Conservation (phyloP, 2,888 invertebrate genomes). For the Coenonympha glycerion region DNA sequence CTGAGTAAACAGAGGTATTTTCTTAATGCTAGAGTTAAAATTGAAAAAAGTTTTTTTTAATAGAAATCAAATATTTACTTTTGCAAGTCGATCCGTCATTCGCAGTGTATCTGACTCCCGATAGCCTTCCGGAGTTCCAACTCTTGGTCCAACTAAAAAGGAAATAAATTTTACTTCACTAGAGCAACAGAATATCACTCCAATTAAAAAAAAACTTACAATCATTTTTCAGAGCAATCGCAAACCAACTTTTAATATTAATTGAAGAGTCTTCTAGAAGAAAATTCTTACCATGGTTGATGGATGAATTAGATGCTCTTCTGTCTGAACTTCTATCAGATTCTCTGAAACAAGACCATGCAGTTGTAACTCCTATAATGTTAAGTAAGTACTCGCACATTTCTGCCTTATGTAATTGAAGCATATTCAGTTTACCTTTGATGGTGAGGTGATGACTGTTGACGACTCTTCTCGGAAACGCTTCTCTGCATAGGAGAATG, state of each 20-base stretch:
- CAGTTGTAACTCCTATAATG: not conserved
- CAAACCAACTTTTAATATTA: not conserved
- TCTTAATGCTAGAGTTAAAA: no score
- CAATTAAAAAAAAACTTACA: no score
- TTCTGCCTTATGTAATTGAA: not conserved
- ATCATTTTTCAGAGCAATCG: not conserved
- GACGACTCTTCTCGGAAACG: slow-evolving; percentile 79
- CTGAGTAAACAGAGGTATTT: no score
- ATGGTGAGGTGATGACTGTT: slow-evolving; percentile 68
- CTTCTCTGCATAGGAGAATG: slow-evolving; percentile 78
- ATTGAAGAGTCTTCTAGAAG: not conserved
- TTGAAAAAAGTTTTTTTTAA: no score
- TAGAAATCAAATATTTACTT: slow-evolving; percentile 47
- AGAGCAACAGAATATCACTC: no score
- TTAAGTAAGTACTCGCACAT: not conserved
- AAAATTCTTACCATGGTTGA: slow-evolving; percentile 51
- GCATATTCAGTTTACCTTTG: slow-evolving; percentile 44
- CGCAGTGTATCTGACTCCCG: slow-evolving; percentile 65
- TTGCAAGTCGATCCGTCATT: slow-evolving; percentile 58
- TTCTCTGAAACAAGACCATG: slow-evolving; percentile 49
- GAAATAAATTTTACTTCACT: no score
- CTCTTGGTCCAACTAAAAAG: slow-evolving; percentile 55
- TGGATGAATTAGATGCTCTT: slow-evolving; percentile 67
- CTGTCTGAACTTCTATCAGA: slow-evolving; percentile 61
- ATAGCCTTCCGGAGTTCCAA: slow-evolving; percentile 65